These are phyloP conservation scores for Pegea sp. DNA, from an alignment of 23 tunicate genomes.

Conservation along the genomic window DNA sequence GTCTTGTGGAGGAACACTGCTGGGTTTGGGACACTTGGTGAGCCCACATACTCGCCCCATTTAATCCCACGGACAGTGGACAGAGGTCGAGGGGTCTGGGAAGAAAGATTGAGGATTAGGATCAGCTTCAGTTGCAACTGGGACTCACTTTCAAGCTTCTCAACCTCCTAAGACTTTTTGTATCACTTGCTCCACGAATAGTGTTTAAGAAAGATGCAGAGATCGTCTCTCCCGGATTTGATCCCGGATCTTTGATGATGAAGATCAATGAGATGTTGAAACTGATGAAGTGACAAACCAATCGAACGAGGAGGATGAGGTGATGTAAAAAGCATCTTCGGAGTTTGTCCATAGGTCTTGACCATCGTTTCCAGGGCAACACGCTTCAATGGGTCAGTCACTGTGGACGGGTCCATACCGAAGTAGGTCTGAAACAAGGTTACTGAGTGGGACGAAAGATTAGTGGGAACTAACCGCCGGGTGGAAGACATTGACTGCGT, in stretches of 20 bases:
- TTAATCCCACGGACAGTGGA: conserved; percentile 58
- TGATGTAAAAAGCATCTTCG: conserved; percentile 49
- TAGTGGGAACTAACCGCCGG: conserved; percentile 53
- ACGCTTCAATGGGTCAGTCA: conserved; percentile 72
- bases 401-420: conserved; percentile 55
- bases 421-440: conserved; percentile 53
- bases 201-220: conserved; percentile 9
- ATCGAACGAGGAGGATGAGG: conserved; percentile 40
- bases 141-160: conserved; percentile 10
- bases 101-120: not conserved
- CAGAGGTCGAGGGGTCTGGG: conserved; percentile 47
- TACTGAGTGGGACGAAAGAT: not conserved
- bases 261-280: not conserved
- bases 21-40: conserved; percentile 65
- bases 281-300: not conserved
- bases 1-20: conserved; percentile 28
- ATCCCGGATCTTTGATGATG: not conserved
- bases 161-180: conserved; percentile 3
- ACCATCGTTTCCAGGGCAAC: conserved; percentile 95
- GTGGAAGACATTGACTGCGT: conserved; percentile 88
- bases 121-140: not conserved
- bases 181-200: conserved; percentile 12
- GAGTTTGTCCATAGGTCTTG: conserved; percentile 97
- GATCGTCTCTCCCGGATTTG: conserved; percentile 10
- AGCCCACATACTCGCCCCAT: conserved; percentile 85